phyloP scores from a whole-genome alignment of 2,797 vertebrate species.

The Rhodeus uyekii region DNA sequence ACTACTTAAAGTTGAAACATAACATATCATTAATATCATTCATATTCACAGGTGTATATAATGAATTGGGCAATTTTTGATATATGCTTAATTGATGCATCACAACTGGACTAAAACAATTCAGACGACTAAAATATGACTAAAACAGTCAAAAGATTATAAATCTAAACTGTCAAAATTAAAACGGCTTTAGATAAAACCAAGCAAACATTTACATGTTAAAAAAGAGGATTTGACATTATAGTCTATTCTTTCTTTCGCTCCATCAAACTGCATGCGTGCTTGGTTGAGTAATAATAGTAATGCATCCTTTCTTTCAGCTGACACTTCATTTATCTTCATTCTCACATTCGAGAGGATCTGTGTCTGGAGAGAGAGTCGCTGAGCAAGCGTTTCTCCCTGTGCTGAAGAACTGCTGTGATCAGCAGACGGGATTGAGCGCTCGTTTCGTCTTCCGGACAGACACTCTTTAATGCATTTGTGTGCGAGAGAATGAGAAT shows the following conservation, averaged over 20 bases:
- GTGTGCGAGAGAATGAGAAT: not conserved
- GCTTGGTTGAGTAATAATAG: not conserved
- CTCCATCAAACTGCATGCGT: not conserved
- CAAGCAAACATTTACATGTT: not conserved
- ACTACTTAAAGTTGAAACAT: too few species aligned
- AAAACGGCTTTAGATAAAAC: not conserved
- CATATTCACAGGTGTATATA: too few species aligned
- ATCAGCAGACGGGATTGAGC: slow-evolving; percentile 54
- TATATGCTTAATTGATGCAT: too few species aligned
- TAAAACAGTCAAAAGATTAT: too few species aligned
- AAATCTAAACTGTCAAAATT: too few species aligned
- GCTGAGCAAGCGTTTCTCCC: slow-evolving; percentile 58
- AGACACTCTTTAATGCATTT: not conserved
- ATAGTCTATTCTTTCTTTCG: not conserved
- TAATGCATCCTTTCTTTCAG: not conserved
- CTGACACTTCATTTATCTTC: not conserved
- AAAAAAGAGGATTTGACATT: not conserved
- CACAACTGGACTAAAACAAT: too few species aligned
- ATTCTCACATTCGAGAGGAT: slow-evolving; percentile 26
- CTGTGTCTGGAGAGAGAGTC: slow-evolving; percentile 38
- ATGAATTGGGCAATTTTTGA: too few species aligned
- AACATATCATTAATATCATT: too few species aligned
- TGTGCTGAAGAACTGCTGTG: slow-evolving; percentile 55
- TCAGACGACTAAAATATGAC: too few species aligned
- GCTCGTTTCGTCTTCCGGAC: slow-evolving; percentile 54